Evolutionary conservation across 2,113 vertebrate species (phyloP).

Genomic region (Callithrix jacchus): DNA sequence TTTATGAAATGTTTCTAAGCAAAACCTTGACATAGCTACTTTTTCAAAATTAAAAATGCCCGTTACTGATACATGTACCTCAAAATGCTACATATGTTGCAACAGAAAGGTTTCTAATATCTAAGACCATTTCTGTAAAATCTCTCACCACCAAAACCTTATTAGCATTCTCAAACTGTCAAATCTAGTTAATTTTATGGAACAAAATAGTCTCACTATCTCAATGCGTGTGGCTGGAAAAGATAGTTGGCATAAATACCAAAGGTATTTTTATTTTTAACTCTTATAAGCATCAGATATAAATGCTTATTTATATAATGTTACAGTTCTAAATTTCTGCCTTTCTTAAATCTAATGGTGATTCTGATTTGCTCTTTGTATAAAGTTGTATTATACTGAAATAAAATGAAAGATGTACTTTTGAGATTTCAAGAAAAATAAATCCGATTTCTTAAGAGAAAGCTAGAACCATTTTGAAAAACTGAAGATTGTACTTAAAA

Average conservation of each 20-base stretch:
- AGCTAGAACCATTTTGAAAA: not conserved
- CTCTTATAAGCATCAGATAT: not conserved
- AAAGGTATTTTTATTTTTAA: not conserved
- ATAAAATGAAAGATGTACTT: not conserved
- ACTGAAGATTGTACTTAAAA: not conserved
- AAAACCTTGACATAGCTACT: conserved; percentile 11
- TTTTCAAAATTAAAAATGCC: conserved; percentile 29
- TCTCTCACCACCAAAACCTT: not conserved
- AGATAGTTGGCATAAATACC: not conserved
- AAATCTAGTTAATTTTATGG: not conserved
- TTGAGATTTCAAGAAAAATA: conserved; percentile 51
- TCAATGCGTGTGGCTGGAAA: conserved; percentile 10
- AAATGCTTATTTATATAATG: conserved; percentile 1
- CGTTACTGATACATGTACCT: not conserved
- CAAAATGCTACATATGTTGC: not conserved
- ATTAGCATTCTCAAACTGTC: not conserved
- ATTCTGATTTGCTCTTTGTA: conserved; percentile 32
- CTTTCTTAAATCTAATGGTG: conserved; percentile 35
- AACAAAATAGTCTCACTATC: conserved; percentile 2
- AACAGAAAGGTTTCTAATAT: conserved; percentile 18
- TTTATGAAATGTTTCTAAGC: conserved; percentile 46
- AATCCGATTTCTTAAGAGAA: conserved; percentile 23
- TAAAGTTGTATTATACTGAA: conserved; percentile 21
- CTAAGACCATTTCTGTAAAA: conserved; percentile 1
- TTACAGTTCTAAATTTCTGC: not conserved